Evolutionary conservation across 2,797 vertebrate species (phyloP), one percentile per base, ranked within the genome.

Genomic region (Enteromius unitaeniatus): DNA sequence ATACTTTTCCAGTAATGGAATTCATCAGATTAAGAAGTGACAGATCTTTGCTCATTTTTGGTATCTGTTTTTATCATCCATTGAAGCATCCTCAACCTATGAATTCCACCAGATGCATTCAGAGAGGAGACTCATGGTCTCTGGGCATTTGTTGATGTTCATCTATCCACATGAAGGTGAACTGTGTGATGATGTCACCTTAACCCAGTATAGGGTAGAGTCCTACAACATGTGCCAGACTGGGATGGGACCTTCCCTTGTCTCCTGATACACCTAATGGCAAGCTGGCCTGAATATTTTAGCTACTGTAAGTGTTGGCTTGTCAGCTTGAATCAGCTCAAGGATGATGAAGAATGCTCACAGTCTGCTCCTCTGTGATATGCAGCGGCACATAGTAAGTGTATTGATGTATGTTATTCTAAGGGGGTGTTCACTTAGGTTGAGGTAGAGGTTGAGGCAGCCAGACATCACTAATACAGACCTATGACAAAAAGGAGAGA

Each of bases 271-370:
- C 83, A 85, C 83, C 68, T 90, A 89, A 89, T 79, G 75, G 88
- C 88, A 90, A 87, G 89, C 76, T 92, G 93, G 90, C 93, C 93
- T 91, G 91, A 91, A 93, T 93, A 92, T 91, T 92, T 88, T 80
- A 87, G 83, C 62, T 89, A 89, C 86, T 76, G 86, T 90, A 90
- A 93, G 92, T 92, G 92, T 93, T 83, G 89, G 1, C 47, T 89
- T 93, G 93, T 94, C 93, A 91, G 84, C 79, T 92, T 90, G 69
- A 78, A 93, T 94, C 88, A 93, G 85, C 86, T 82, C 86, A 84
- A 86, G 72, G 81, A 84, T 65, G 73, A 55, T 91, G 93, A 94
- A 86, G 86, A 81, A 83, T 84, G 87, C 87, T 87, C 85, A 65
- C 74, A 86, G 49, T 82, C 72, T 86, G 81, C 82, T 70, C 83